Evolutionary conservation across 2,113 vertebrate genomes (phyloP), one percentile per base, ranked within the genome.

Genomic region (Conger conger): DNA sequence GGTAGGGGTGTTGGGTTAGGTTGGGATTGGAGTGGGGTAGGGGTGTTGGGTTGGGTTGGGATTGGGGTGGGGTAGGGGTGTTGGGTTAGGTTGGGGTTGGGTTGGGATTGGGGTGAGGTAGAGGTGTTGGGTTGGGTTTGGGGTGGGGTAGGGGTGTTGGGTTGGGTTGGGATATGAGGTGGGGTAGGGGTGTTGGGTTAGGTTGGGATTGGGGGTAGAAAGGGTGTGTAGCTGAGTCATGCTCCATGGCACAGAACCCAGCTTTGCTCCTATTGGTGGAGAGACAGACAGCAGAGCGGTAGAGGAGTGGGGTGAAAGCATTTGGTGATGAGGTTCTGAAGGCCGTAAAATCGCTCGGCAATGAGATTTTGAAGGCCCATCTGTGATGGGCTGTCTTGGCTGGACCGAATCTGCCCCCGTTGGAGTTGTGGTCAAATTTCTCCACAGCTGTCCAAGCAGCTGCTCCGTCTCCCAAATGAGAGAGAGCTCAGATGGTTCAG

Each of bases 341-440:
- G 40, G 50, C 40, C 27, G 16, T 40, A 80, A 42, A 54, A 83
- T 79, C 84, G 50, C 84, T 88, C 23, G 76, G 87, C 45, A 82
- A 89, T 89, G 88, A 89, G 91, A 87, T 91, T 93, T 92, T 85
- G 84, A 88, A 88, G 81, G 83, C 79, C 89, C 91, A 94, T 92
- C 92, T 93, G 91, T 87, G 87, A 90, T 86, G 88, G 81, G 82
- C 84, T 90, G 90, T 89, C 90, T 89, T 89, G 83, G 81, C 40
- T 18, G 45, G 82, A 40, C 35, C 30, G 60, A 81, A 36, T 68
- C 18, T 89, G 50, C 15, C 80, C 76, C 53, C 83, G 42, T 57
- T 50, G 76, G 6, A 50, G 36, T 23, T 27, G 36, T 7, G 16
- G 63, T 40, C 30, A 38, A 30, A 77, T 57, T 30, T 76, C 38